These are phyloP conservation scores for Pungitius pungitius DNA, from an alignment of 2,113 vertebrate genomes.

Conservation along the genomic window DNA sequence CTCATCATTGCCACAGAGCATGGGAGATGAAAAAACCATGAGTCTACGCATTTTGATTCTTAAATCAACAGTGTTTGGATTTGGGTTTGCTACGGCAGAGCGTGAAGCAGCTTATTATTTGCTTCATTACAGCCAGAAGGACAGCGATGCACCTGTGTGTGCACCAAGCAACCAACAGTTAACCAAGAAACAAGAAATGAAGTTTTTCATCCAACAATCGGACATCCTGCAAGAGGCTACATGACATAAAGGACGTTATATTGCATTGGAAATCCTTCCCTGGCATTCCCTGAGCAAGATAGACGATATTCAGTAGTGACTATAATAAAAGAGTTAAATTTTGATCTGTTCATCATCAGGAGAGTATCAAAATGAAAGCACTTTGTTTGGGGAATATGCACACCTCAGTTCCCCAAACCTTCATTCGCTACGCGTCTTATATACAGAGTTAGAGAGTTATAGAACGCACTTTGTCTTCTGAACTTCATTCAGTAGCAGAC, in stretches of 20 bases:
- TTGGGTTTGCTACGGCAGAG: slow-evolving; percentile 78
- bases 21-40: slow-evolving; percentile 74
- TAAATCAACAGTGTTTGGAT: slow-evolving; percentile 80
- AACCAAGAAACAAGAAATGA: slow-evolving; percentile 45
- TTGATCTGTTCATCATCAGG: background rate
- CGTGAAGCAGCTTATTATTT: slow-evolving; percentile 81
- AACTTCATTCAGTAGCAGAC: background rate
- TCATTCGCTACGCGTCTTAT: background rate
- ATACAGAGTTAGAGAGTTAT: background rate
- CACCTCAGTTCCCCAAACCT: background rate
- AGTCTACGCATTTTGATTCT: slow-evolving; percentile 76
- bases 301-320: slow-evolving; percentile 4
- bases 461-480: background rate
- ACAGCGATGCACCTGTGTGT: slow-evolving; percentile 16
- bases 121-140: slow-evolving; percentile 75
- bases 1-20: slow-evolving; percentile 69
- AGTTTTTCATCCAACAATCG: slow-evolving; percentile 26
- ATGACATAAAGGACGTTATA: slow-evolving; percentile 4
- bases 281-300: slow-evolving; percentile 7
- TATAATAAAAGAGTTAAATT: background rate
- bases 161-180: no score
- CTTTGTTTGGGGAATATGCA: background rate
- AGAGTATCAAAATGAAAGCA: background rate
- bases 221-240: slow-evolving; percentile 6
- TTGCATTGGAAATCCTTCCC: slow-evolving; percentile 22